phyloP scores from a whole-genome alignment of 2,888 invertebrate genomes.

The Nasonovia ribisnigri region DNA sequence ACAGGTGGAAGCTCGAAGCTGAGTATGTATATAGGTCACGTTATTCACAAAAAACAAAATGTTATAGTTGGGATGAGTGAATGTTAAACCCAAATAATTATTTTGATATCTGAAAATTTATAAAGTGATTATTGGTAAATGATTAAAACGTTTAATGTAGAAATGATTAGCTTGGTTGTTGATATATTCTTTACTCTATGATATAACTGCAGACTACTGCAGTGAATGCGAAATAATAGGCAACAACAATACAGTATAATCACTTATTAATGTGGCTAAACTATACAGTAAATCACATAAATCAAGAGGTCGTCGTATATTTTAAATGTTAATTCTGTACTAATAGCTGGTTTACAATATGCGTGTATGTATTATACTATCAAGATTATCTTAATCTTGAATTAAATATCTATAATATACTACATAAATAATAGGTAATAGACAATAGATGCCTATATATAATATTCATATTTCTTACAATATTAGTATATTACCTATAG shows the following conservation, averaged over 20 bases:
- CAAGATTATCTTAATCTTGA: neutral
- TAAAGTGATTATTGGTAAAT: neutral
- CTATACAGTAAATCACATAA: neutral
- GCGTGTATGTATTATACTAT: neutral
- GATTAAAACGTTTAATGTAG: neutral
- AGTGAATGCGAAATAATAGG: neutral
- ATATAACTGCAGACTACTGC: neutral
- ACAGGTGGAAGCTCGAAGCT: neutral
- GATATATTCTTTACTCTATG: neutral
- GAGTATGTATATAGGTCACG: neutral
- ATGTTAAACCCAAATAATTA: neutral
- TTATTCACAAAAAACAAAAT: neutral
- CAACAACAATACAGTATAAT: neutral
- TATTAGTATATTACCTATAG: neutral
- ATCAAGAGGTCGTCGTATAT: neutral
- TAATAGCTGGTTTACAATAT: neutral
- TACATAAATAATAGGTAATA: neutral
- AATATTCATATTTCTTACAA: neutral
- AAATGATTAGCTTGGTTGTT: neutral
- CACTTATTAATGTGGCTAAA: neutral
- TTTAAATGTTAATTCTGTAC: neutral
- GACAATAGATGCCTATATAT: neutral
- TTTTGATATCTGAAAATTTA: neutral
- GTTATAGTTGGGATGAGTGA: neutral
- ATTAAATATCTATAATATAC: neutral